These are phyloP conservation scores for Polydrusus tereticollis DNA, from an alignment of 2,888 invertebrate species.

Conservation along the genomic window DNA sequence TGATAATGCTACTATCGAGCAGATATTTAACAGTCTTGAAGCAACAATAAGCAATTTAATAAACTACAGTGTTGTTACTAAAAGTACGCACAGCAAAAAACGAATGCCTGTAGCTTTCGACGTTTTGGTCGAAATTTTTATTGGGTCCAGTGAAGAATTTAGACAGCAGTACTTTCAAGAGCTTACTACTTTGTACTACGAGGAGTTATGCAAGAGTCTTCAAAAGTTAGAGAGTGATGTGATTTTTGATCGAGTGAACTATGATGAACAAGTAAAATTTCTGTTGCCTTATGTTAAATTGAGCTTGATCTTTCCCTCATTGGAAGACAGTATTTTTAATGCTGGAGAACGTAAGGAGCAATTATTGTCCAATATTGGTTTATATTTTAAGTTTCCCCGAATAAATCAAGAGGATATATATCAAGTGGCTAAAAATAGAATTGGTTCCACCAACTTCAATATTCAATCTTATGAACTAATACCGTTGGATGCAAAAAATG, in stretches of 20 bases:
- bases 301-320: not conserved
- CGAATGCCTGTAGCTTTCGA: conserved; percentile 34
- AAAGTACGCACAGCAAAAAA: not conserved
- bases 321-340: not conserved
- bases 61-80: not conserved
- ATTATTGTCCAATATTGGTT: conserved; percentile 31
- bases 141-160: conserved; percentile 34
- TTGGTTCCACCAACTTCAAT: conserved; percentile 48
- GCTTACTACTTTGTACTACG: conserved; percentile 40
- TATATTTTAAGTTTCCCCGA: conserved; percentile 33
- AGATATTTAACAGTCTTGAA: not conserved
- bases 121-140: conserved; percentile 40
- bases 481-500: conserved; percentile 52
- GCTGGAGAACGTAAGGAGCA: not conserved
- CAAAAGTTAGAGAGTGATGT: not conserved
- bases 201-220: conserved; percentile 12
- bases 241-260: not conserved
- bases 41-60: not conserved
- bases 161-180: conserved; percentile 43
- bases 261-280: conserved; percentile 22
- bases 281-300: conserved; percentile 36
- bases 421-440: conserved; percentile 52
- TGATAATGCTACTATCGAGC: not conserved
- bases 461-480: conserved; percentile 46
- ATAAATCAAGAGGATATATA: conserved; percentile 56